phyloP scores from a whole-genome alignment of 2,113 vertebrate genomes.

The Grammomys dolichurus region DNA sequence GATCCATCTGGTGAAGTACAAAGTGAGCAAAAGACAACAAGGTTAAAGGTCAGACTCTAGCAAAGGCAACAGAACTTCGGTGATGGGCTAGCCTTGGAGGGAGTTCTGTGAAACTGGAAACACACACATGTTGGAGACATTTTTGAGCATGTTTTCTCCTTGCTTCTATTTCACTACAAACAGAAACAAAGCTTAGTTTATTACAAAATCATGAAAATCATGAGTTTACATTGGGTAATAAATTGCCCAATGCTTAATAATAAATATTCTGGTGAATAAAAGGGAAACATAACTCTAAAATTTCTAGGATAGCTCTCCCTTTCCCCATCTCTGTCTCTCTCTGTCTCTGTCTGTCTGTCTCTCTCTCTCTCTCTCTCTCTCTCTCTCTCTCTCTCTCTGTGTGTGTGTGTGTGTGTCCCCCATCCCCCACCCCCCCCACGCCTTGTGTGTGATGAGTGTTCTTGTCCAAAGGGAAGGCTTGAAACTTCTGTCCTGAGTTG shows the following conservation, averaged over 20 bases:
- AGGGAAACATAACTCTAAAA: slow-evolving; percentile 26
- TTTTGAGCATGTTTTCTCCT: neutral
- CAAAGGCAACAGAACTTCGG: too few species aligned
- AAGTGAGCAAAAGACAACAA: neutral
- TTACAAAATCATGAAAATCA: slow-evolving; percentile 52
- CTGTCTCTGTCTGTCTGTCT: neutral
- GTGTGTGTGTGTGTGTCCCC: too few species aligned
- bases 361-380: neutral
- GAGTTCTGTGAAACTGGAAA: neutral
- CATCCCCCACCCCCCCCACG: too few species aligned
- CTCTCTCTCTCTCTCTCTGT: rapidly evolving
- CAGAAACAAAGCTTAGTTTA: slow-evolving; percentile 30
- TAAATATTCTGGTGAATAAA: slow-evolving; percentile 47
- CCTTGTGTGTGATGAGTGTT: neutral
- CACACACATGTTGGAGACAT: neutral
- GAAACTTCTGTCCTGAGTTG: neutral
- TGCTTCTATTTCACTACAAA: slow-evolving; percentile 30
- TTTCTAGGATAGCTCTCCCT: neutral
- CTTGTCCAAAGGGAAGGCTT: slow-evolving; percentile 3
- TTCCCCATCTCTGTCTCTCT: neutral
- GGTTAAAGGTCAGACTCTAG: neutral
- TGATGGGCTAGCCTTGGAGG: neutral
- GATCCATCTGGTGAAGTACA: neutral
- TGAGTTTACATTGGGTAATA: slow-evolving; percentile 48
- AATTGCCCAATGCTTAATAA: slow-evolving; percentile 21